A percentile compares a stretch with the other conserved stretches of the same genome.
These are phyloP conservation scores for Sminthurinus aureus DNA, from an alignment of 2,888 invertebrate species.

Conservation along the genomic window DNA sequence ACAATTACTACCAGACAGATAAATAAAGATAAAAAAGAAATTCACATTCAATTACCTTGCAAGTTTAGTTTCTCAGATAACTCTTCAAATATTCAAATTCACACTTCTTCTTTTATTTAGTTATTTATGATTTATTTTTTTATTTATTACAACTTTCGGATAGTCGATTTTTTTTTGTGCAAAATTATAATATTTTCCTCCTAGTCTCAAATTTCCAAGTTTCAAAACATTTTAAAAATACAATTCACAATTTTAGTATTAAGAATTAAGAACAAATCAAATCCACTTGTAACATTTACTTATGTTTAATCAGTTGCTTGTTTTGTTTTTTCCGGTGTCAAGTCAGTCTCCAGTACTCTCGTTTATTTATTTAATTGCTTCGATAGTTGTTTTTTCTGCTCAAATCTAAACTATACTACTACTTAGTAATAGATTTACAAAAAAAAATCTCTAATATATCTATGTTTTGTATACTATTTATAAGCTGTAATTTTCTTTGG, in stretches of 20 bases:
- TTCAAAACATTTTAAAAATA: too few species aligned
- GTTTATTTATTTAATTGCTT: neutral
- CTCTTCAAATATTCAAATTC: neutral
- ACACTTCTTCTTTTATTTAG: neutral
- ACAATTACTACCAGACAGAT: too few species aligned
- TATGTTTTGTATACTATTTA: neutral
- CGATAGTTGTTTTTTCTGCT: neutral
- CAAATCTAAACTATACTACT: neutral
- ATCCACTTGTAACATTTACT: too few species aligned
- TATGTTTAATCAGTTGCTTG: too few species aligned
- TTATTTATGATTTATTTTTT: neutral
- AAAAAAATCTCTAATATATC: neutral
- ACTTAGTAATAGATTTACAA: neutral
- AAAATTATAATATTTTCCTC: too few species aligned
- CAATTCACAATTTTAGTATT: too few species aligned
- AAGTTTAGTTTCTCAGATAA: neutral
- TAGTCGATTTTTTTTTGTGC: too few species aligned
- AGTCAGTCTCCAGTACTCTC: neutral
- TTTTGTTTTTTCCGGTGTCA: neutral
- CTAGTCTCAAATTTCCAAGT: too few species aligned
- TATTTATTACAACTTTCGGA: too few species aligned
- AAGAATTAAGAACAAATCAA: too few species aligned
- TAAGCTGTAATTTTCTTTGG: neutral
- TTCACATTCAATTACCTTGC: neutral
- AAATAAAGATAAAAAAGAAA: neutral